Percentiles rank a stretch among this genome's conserved stretches.
phyloP scores from a whole-genome alignment of 2,797 vertebrate genomes.

The Octomys mimax region DNA sequence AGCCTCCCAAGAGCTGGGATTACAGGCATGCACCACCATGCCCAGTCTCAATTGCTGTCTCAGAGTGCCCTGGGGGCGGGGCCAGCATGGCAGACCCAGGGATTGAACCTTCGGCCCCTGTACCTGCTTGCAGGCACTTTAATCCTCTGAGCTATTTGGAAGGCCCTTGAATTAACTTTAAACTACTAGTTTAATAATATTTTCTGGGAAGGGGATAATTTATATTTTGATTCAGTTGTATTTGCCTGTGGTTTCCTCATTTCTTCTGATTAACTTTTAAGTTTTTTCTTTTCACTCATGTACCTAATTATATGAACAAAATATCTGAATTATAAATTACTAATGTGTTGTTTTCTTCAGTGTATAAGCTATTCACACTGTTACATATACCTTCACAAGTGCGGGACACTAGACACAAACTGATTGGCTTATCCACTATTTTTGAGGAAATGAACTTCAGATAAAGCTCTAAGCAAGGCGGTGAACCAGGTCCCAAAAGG shows the following conservation, averaged over 20 bases:
- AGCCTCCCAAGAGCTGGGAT: no score
- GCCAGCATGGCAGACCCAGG: no score
- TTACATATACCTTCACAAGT: not conserved
- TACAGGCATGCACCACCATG: no score
- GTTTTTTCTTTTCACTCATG: not conserved
- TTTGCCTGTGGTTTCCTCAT: not conserved
- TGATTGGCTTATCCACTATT: not conserved
- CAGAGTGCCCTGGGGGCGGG: no score
- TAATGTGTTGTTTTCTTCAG: not conserved
- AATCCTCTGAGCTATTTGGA: no score
- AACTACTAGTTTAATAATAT: not conserved
- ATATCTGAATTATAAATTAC: not conserved
- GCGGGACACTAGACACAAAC: not conserved
- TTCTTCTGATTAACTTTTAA: not conserved
- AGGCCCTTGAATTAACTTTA: not conserved
- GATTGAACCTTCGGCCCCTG: no score
- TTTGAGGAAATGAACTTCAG: not conserved
- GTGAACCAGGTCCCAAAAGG: not conserved
- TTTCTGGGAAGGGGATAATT: not conserved
- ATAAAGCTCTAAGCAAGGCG: not conserved
- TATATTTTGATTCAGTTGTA: not conserved
- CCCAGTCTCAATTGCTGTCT: no score
- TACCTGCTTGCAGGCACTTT: no score
- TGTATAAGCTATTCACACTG: not conserved
- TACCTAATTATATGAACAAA: not conserved